Evolutionary conservation across 2,888 invertebrate species (phyloP), one percentile per base, ranked within the genome.

Genomic region (Crematogaster levior): DNA sequence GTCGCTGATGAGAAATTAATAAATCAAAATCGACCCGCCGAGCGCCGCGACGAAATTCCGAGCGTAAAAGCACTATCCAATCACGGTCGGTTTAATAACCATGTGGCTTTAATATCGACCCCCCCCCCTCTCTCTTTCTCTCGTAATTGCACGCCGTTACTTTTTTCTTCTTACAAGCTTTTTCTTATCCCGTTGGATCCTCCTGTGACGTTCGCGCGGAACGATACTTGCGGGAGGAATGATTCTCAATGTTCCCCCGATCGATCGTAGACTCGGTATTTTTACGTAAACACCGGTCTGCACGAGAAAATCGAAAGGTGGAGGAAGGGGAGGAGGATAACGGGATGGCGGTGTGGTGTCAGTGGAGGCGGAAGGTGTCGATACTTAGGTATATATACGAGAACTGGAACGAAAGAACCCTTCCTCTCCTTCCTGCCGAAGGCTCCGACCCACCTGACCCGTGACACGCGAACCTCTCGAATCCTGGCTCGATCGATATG

Each of bases 381-480:
- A 48, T 73, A 46, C 72, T 72, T 79, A 46, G 34, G 43, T 5
- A 4, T 72, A 53, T 46, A 79, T 68, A 46, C 74, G 74, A 80
- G 80, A 80, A 80, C 74, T 80, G 60, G 80, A 80, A 84, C 84
- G 66, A 60, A 70, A 61, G 58, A 56, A 65, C 43, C 75, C 40
- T 61, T 75, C 63, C 63, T 51, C 77, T 81, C 83, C 56, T 81
- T 70, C 51, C 79, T 53, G 65, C 46, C 73, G 82, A 80, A 84
- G 75, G 46, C 86, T 86, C 68, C 79, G 74, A 80, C 70, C 66
- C 75, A 80, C 81, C 74, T 86, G 77, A 79, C 83, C 65, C 66
- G 75, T 85, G 85, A 82, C 85, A 85, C 81, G 85, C 83, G 74
- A 86, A 83, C 74, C 81, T 80, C 85, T 86, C 77, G 85, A 86